Percentiles rank a stretch among this genome's conserved stretches.
These are phyloP conservation scores for Stegana nigrithorax DNA, from an alignment of 2,888 invertebrate genomes.

Conservation along the genomic window DNA sequence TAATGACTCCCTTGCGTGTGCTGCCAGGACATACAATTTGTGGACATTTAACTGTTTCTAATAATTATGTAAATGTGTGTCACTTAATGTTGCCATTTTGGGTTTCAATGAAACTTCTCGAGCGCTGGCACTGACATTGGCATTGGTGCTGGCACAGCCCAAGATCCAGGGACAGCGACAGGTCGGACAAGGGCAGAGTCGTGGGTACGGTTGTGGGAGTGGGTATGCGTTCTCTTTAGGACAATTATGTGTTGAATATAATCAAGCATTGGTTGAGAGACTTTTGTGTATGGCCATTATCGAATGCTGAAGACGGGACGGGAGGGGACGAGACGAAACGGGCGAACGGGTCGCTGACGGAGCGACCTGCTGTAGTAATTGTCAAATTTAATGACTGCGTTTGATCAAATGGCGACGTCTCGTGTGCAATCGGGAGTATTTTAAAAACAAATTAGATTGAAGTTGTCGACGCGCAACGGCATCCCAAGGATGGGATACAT, in stretches of 20 bases:
- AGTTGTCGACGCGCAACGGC: too few relatives aligned
- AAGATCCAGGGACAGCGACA: slow-evolving; percentile 19
- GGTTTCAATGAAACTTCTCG: slow-evolving; percentile 2
- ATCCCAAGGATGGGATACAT: too few relatives aligned
- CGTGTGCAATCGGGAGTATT: neutral
- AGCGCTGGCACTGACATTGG: neutral
- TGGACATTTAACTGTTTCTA: slow-evolving; percentile 60
- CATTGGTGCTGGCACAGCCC: slow-evolving; percentile 11
- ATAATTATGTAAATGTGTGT: slow-evolving; percentile 58
- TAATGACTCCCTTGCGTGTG: slow-evolving; percentile 51
- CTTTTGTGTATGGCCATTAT: too few relatives aligned
- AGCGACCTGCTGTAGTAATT: too few relatives aligned
- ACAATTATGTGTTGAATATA: slow-evolving; percentile 45
- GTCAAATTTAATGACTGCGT: neutral
- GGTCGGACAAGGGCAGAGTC: slow-evolving; percentile 20
- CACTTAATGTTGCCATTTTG: slow-evolving; percentile 43
- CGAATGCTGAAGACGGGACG: neutral
- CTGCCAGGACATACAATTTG: slow-evolving; percentile 43
- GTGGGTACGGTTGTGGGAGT: slow-evolving; percentile 15
- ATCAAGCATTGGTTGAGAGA: slow-evolving; percentile 45
- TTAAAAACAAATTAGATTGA: neutral
- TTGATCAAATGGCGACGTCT: neutral
- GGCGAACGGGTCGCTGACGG: too few relatives aligned
- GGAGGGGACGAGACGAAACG: neutral
- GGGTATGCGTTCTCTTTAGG: slow-evolving; percentile 34